Evolutionary conservation across 1,140 invertebrate species (phyloP), one percentile per base, ranked within the genome.

Genomic region (Cecropterus lyciades): DNA sequence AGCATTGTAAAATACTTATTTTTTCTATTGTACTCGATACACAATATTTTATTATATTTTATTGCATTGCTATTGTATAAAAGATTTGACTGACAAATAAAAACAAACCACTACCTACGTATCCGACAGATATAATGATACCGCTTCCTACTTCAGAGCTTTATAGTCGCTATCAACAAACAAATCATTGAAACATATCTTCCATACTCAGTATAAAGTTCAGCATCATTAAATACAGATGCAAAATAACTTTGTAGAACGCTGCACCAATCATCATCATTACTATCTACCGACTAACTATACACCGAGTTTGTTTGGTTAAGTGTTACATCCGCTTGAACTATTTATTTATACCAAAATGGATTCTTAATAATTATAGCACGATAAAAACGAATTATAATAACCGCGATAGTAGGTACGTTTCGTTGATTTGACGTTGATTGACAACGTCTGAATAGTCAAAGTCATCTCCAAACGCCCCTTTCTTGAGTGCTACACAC

Each of bases 311-410:
- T 56, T 60, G 53, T 75, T 74, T 74, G 69, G 67, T 64, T 77
- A 80, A 75, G 69, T 75, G 67, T 77, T 77, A 73, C 74, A 68
- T 77, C 75, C 77, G 74, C 57, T 70, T 51, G 65, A 71, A 72
- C 64, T 63, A 68, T 69, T 66, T 59, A 64, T 71, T 70, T 60
- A 67, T 65, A 65, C 45, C 60, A 48, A 70, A 55, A 67, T 72
- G 59, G 45, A 68, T 71, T 72, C 45, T 60, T 62, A 57, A 57
- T 60, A 60, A 60, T 60, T 48, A 59, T 27, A 59, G 56, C 24
- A 45, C 42, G 52, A 67, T 67, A 71, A 67, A 52, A 64, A 45
- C 27, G 27, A 30, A 30, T 30, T 30, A 33, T 33, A 33, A 9
- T 33, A 37, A 37, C 33, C 10, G 11, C 10, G 33, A 33, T 33